phyloP scores from a whole-genome alignment of 1,140 invertebrate genomes.

The Polypedilum pembai region DNA sequence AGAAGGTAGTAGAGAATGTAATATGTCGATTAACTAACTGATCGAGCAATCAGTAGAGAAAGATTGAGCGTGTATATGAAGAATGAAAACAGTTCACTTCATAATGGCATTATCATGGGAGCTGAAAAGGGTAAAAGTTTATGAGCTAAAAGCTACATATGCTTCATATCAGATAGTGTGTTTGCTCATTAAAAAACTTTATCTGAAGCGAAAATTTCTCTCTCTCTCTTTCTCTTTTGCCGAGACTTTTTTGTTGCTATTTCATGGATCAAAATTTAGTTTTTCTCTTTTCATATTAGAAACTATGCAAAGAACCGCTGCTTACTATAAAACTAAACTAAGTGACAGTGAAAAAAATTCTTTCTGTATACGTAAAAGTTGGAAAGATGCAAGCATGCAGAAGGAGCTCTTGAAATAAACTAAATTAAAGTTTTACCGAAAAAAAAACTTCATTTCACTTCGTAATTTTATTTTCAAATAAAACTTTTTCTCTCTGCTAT shows the following conservation, averaged over 20 bases:
- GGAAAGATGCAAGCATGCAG: not conserved
- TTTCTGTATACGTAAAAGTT: not conserved
- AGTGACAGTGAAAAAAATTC: not conserved
- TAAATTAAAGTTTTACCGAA: not conserved
- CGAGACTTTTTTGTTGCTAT: no score
- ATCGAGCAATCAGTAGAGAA: no score
- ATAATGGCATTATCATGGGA: no score
- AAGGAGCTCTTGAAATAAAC: not conserved
- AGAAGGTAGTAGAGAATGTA: no score
- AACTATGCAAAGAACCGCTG: not conserved
- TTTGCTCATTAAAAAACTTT: constrained; percentile 8
- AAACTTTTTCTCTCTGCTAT: no score
- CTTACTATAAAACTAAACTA: not conserved
- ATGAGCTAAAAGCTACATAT: not conserved
- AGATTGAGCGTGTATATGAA: no score
- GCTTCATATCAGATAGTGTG: constrained; percentile 2
- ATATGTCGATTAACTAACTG: no score
- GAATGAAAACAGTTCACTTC: no score
- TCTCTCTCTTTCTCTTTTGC: no score
- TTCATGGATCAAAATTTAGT: not conserved
- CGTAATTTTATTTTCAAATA: not conserved
- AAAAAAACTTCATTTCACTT: not conserved
- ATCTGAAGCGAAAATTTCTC: no score
- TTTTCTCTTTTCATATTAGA: not conserved
- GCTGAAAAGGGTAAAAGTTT: no score